phyloP scores from a whole-genome alignment of 2,888 invertebrate species.

The Melieria omissa region DNA sequence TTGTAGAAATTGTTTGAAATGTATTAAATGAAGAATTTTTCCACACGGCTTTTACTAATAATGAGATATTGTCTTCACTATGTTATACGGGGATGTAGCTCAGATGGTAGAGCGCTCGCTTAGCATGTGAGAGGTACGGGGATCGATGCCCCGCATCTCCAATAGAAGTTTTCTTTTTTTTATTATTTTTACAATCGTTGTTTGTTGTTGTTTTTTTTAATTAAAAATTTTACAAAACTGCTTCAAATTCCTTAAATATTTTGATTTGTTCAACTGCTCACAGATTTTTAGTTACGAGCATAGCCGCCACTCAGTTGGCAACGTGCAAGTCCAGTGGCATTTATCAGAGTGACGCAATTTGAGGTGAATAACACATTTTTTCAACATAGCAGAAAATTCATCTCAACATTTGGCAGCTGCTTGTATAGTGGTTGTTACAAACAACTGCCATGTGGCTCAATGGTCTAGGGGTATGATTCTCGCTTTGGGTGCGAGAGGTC shows the following conservation, averaged over 20 bases:
- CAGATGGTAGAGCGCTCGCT: constrained; percentile 66
- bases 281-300: too few species aligned
- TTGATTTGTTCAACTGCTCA: too few species aligned
- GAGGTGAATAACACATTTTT: too few species aligned
- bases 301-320: too few species aligned
- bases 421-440: not conserved
- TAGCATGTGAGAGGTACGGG: constrained; percentile 68
- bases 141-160: constrained; percentile 67
- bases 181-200: not conserved
- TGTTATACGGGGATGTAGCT: constrained; percentile 60
- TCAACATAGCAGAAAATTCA: too few species aligned
- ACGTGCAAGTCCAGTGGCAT: too few species aligned
- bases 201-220: not conserved
- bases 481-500: constrained; percentile 70
- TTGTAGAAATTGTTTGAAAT: too few species aligned
- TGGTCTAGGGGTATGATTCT: constrained; percentile 74
- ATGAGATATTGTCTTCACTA: too few species aligned
- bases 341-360: too few species aligned
- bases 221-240: not conserved
- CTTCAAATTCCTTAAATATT: not conserved
- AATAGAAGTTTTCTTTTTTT: constrained; percentile 12
- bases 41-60: too few species aligned
- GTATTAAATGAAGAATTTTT: too few species aligned
- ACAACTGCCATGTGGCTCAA: constrained; percentile 56
- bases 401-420: too few species aligned